Evolutionary conservation across 1,140 invertebrate genomes (phyloP).

Genomic region (Drosophila nikananu): DNA sequence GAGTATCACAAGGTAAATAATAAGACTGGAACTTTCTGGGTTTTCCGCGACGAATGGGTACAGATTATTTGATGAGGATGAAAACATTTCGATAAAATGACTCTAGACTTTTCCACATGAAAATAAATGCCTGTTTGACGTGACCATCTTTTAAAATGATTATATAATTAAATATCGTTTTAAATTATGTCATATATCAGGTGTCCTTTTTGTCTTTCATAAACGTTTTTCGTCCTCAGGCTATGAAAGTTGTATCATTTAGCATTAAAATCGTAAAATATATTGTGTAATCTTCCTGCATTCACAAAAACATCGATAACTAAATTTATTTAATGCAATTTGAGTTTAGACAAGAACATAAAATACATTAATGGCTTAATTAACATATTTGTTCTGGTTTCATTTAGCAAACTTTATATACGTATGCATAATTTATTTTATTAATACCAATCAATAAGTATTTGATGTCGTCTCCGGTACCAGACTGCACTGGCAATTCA

Average conservation of each 20-base stretch:
- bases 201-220: neutral
- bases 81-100: no score
- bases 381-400: slow-evolving; percentile 7
- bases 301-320: neutral
- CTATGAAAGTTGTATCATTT: neutral
- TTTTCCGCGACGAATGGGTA: no score
- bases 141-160: neutral
- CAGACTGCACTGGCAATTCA: slow-evolving; percentile 6
- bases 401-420: neutral
- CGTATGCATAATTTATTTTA: slow-evolving; percentile 16
- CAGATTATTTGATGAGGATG: neutral
- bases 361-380: slow-evolving; percentile 22
- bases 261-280: neutral
- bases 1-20: no score
- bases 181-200: neutral
- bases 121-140: accelerated
- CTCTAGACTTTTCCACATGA: neutral
- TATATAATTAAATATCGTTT: neutral
- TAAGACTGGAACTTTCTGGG: no score
- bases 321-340: slow-evolving; percentile 7
- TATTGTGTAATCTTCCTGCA: neutral
- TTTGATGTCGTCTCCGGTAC: neutral
- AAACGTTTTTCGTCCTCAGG: neutral
- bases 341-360: neutral
- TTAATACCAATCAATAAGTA: slow-evolving; percentile 25